phyloP scores from a whole-genome alignment of 1,140 invertebrate species.

The Thaumatotibia leucotreta region DNA sequence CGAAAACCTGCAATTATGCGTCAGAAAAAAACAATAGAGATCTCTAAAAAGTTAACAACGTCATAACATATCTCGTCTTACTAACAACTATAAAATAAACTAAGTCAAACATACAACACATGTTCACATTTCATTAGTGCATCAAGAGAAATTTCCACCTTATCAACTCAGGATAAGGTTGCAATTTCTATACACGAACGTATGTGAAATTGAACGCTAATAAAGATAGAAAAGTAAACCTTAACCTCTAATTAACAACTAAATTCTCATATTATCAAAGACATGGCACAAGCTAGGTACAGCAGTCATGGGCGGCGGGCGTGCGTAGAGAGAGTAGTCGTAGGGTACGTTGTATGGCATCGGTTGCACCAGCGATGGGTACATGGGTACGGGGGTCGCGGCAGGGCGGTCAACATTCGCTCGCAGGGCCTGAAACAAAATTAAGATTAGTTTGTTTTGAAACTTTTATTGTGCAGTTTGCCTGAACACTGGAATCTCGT shows the following conservation, averaged over 20 bases:
- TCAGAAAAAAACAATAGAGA: conserved; percentile 17
- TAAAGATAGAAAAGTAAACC: not conserved
- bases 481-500: too few species aligned
- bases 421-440: conserved; percentile 38
- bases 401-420: conserved; percentile 35
- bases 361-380: conserved; percentile 28
- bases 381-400: conserved; percentile 27
- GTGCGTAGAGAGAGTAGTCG: conserved; percentile 37
- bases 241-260: not conserved
- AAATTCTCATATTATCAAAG: conserved; percentile 18
- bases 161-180: not conserved
- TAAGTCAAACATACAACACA: not conserved
- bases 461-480: too few species aligned
- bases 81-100: conserved; percentile 2
- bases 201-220: not conserved
- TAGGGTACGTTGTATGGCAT: conserved; percentile 38
- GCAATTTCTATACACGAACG: not conserved
- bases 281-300: conserved; percentile 27
- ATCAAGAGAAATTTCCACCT: not conserved
- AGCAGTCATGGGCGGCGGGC: conserved; percentile 27
- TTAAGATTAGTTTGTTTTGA: not conserved
- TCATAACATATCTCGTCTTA: conserved; percentile 7
- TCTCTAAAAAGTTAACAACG: not conserved
- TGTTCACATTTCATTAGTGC: not conserved
- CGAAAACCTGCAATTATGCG: conserved; percentile 16